Conservation (phyloP, 92 coral and sea anemone species). For the Paramuricea clavata region DNA sequence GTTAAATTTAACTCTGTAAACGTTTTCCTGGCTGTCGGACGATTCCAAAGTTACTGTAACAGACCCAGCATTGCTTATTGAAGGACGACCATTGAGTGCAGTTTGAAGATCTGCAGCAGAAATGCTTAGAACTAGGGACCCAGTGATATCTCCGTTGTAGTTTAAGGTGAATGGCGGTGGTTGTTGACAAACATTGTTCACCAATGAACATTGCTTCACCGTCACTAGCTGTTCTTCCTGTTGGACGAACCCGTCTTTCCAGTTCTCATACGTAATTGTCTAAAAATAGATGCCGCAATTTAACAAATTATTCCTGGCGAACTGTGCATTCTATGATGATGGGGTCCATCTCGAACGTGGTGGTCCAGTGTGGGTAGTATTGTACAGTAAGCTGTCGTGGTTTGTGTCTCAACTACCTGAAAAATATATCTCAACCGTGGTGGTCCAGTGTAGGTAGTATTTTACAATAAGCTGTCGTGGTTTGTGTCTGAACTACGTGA, state of each 20-base stretch:
- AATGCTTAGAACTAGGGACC: conserved; percentile 26
- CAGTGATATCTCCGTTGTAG: conserved; percentile 66
- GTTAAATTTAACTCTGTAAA: conserved; percentile 71
- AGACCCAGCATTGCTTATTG: conserved; percentile 67
- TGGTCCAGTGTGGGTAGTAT: too few species aligned
- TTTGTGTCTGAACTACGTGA: too few species aligned
- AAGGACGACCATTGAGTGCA: conserved; percentile 70
- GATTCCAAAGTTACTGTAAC: conserved; percentile 72
- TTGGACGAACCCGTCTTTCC: conserved; percentile 28
- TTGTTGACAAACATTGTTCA: conserved; percentile 13
- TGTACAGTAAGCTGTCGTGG: too few species aligned
- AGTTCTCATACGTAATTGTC: conserved; percentile 11
- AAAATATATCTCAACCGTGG: too few species aligned
- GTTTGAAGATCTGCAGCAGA: conserved; percentile 63
- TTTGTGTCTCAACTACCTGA: too few species aligned
- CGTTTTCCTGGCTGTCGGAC: conserved; percentile 21
- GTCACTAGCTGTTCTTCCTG: conserved; percentile 31
- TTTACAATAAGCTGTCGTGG: too few species aligned
- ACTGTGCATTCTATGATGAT: too few species aligned
- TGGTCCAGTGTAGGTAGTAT: too few species aligned
- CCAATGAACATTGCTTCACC: conserved; percentile 18
- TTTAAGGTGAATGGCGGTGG: conserved; percentile 53
- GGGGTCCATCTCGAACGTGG: too few species aligned
- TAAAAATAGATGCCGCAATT: not conserved
- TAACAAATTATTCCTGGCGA: not conserved